Percentiles rank a stretch among this genome's conserved stretches.
Evolutionary conservation across 2,888 invertebrate species (phyloP).

Genomic region (Panopea generosa): DNA sequence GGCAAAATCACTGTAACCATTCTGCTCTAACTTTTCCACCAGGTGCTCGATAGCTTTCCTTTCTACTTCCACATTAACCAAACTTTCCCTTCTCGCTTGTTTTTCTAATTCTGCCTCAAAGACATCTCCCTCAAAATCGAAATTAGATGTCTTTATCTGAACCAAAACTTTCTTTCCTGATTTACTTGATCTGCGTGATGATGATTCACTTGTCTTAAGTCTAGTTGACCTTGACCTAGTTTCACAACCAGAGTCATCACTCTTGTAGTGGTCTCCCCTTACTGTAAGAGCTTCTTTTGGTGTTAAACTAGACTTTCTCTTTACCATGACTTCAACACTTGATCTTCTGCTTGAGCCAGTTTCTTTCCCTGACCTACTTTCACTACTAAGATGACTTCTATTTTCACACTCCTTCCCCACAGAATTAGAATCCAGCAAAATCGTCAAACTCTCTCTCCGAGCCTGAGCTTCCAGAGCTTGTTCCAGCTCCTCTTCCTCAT

Average conservation of each 20-base stretch:
- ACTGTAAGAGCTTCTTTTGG: not conserved
- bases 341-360: slow-evolving; percentile 14
- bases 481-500: slow-evolving; percentile 30
- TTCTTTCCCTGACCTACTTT: not conserved
- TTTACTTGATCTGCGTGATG: not conserved
- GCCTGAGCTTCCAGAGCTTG: slow-evolving; percentile 41
- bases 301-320: slow-evolving; percentile 14
- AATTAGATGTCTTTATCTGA: not conserved
- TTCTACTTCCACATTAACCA: slow-evolving; percentile 17
- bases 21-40: not conserved
- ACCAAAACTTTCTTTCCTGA: not conserved
- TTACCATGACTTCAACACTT: slow-evolving; percentile 34
- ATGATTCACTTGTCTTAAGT: slow-evolving; percentile 28
- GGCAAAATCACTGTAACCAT: not conserved
- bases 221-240: slow-evolving; percentile 30
- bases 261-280: slow-evolving; percentile 1
- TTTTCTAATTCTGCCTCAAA: slow-evolving; percentile 33
- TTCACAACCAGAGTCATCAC: slow-evolving; percentile 55
- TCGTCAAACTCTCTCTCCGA: slow-evolving; percentile 30
- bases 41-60: not conserved
- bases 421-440: slow-evolving; percentile 10
- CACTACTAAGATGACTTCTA: not conserved
- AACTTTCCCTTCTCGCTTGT: slow-evolving; percentile 26
- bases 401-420: not conserved
- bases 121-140: slow-evolving; percentile 27